These are phyloP conservation scores for Triplophysa rosa DNA, from an alignment of 2,113 vertebrate species.

Conservation along the genomic window DNA sequence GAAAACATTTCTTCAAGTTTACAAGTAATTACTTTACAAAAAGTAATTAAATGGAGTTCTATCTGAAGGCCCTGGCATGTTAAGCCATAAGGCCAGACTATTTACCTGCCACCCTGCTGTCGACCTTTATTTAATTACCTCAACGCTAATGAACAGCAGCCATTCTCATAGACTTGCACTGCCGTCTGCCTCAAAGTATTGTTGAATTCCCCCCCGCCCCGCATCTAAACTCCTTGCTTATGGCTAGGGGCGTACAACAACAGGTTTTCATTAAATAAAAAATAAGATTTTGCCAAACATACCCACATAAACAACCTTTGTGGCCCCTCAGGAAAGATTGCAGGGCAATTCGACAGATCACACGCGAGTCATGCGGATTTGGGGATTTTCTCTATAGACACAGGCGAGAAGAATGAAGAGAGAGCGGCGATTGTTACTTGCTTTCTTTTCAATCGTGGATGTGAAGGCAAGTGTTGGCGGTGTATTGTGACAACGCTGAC, in stretches of 20 bases:
- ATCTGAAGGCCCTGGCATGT: background rate
- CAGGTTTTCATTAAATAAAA: constrained; percentile 49
- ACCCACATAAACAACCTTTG: constrained; percentile 46
- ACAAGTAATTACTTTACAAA: background rate
- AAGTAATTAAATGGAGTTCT: constrained; percentile 16
- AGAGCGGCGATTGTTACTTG: background rate
- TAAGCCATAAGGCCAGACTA: background rate
- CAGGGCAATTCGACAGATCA: constrained; percentile 50
- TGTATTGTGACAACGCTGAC: background rate
- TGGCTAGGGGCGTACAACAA: constrained; percentile 23
- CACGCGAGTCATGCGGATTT: constrained; percentile 52
- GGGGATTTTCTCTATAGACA: constrained; percentile 60
- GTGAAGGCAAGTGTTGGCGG: background rate
- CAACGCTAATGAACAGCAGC: constrained; percentile 17
- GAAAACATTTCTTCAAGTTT: background rate
- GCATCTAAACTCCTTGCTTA: background rate
- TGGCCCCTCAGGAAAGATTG: constrained; percentile 39
- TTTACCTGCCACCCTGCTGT: constrained; percentile 17
- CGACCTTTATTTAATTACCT: constrained; percentile 22
- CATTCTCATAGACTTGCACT: background rate
- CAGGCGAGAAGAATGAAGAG: constrained; percentile 47
- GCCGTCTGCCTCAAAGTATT: background rate
- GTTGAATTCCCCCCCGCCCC: background rate
- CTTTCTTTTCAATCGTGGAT: background rate
- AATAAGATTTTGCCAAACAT: constrained; percentile 31